Conservation (phyloP, 2,113 vertebrate genomes). For the Colaptes auratus region DNA sequence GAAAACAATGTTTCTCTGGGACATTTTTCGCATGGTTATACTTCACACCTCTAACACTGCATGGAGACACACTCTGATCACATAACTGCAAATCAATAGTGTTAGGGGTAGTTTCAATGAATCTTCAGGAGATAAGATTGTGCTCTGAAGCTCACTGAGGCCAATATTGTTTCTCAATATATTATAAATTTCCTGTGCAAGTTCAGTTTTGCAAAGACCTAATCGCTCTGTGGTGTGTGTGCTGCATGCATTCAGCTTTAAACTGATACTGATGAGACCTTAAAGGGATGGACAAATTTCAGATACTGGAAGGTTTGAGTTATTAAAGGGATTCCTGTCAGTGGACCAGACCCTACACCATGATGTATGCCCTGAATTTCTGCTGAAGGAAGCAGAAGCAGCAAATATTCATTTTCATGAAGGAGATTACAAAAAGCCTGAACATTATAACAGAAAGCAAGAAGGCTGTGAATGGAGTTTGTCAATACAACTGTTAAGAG, state of each 20-base stretch:
- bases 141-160: conserved; percentile 22
- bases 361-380: not conserved
- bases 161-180: conserved; percentile 36
- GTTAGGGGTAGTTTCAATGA: not conserved
- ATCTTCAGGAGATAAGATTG: not conserved
- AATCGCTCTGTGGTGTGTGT: not conserved
- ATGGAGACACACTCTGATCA: not conserved
- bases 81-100: conserved; percentile 16
- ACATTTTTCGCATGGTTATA: not conserved
- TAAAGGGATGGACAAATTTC: not conserved
- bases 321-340: conserved; percentile 25
- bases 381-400: not conserved
- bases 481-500: rapidly evolving
- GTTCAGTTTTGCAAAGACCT: not conserved
- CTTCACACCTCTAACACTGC: not conserved
- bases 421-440: not conserved
- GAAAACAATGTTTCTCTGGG: not conserved
- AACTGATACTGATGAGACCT: not conserved
- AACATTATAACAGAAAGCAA: not conserved
- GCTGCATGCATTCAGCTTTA: not conserved
- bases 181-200: not conserved
- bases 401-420: not conserved
- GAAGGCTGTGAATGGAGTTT: not conserved
- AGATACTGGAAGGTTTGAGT: not conserved
- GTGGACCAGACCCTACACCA: not conserved